Conservation (phyloP, 2,797 vertebrate genomes). For the Clarias laeviceps region DNA sequence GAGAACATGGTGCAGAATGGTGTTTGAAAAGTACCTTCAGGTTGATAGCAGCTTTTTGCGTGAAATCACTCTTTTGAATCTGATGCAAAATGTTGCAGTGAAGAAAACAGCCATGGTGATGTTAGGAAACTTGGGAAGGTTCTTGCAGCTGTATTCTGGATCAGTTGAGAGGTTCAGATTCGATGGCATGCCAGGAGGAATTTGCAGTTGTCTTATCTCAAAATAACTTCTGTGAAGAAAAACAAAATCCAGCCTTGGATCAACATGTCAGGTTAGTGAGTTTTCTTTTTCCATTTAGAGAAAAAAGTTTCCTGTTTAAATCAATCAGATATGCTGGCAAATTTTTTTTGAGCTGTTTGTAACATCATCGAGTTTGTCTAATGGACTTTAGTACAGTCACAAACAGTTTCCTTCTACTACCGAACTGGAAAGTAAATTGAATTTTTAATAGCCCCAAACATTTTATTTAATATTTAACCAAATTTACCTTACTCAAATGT, state of each 20-base stretch:
- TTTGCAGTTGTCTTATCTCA: not conserved
- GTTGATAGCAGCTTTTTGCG: not conserved
- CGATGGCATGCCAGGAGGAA: too few relatives aligned
- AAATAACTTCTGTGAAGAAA: too few relatives aligned
- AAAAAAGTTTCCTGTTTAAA: not conserved
- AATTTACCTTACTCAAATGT: conserved; percentile 14
- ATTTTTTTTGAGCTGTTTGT: not conserved
- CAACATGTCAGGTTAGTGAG: not conserved
- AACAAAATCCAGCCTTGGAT: not conserved
- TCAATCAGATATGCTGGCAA: not conserved
- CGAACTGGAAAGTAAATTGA: conserved; percentile 15
- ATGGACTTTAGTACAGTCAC: not conserved
- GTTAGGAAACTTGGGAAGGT: not conserved
- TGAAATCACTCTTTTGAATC: not conserved
- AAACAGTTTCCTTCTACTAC: conserved; percentile 3
- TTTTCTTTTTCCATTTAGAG: not conserved
- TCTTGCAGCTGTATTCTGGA: not conserved
- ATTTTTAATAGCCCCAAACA: not conserved
- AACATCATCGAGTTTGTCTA: conserved; percentile 1
- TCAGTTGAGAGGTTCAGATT: not conserved
- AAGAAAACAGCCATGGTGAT: not conserved
- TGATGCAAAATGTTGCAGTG: not conserved
- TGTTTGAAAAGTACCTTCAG: not conserved
- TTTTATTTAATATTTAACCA: conserved; percentile 24
- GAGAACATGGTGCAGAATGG: not conserved